Evolutionary conservation across 2,888 invertebrate genomes (phyloP).

Genomic region (Blera fallax): DNA sequence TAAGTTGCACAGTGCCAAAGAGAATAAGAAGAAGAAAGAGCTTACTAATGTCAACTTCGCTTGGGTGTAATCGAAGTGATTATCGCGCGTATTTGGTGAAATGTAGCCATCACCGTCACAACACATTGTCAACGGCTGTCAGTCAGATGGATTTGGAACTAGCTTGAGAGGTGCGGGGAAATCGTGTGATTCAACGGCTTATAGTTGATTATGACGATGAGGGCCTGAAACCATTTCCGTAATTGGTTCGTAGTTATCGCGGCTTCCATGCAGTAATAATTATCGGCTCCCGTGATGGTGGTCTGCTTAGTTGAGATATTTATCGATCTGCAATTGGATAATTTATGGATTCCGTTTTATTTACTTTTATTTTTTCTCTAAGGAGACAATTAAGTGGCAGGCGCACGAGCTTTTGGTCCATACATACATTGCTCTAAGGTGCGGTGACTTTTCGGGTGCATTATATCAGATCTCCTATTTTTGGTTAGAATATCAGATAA

Average conservation of each 20-base stretch:
- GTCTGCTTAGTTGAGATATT: slow-evolving; percentile 27
- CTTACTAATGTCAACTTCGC: slow-evolving; percentile 52
- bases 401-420: slow-evolving; percentile 22
- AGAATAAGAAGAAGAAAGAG: slow-evolving; percentile 20
- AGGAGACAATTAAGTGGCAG: slow-evolving; percentile 31
- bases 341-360: slow-evolving; percentile 47
- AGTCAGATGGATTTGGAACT: slow-evolving; percentile 43
- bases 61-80: slow-evolving; percentile 67
- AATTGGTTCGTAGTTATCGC: slow-evolving; percentile 64
- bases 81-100: slow-evolving; percentile 71
- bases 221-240: slow-evolving; percentile 55
- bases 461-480: slow-evolving; percentile 38
- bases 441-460: slow-evolving; percentile 14
- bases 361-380: not conserved
- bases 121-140: slow-evolving; percentile 69
- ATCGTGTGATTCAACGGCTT: slow-evolving; percentile 51
- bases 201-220: slow-evolving; percentile 56
- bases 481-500: slow-evolving; percentile 54
- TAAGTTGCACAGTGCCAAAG: not conserved
- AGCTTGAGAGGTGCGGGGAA: slow-evolving; percentile 24
- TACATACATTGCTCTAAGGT: slow-evolving; percentile 32
- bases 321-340: slow-evolving; percentile 50
- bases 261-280: slow-evolving; percentile 44
- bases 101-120: slow-evolving; percentile 67
- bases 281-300: slow-evolving; percentile 51